Conservation (phyloP, 2,888 invertebrate species). For the Scaptomyza polygonia region DNA sequence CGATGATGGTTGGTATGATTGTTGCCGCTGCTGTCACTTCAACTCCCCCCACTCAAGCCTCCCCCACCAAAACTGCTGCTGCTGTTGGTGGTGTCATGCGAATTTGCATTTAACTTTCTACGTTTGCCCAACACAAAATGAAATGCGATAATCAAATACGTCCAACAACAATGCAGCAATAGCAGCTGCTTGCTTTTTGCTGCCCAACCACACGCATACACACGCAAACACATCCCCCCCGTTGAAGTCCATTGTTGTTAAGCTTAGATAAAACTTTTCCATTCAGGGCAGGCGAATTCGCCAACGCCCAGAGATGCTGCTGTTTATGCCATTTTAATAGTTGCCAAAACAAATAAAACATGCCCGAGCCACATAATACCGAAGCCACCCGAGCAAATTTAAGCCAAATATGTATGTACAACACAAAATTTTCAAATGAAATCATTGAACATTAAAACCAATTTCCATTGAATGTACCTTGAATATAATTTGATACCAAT, state of each 20-base stretch:
- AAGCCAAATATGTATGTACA: neutral
- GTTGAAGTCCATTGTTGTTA: conserved; percentile 8
- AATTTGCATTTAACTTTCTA: conserved; percentile 78
- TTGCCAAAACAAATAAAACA: conserved; percentile 73
- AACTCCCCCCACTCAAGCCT: neutral
- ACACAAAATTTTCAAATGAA: conserved; percentile 2
- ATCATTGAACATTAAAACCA: neutral
- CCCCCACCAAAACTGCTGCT: conserved; percentile 15
- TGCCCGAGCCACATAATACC: conserved; percentile 45
- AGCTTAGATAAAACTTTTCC: conserved; percentile 69
- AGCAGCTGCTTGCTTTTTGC: conserved; percentile 13
- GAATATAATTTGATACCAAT: no score
- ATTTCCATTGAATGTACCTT: neutral
- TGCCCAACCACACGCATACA: conserved; percentile 2
- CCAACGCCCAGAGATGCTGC: conserved; percentile 38
- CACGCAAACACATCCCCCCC: neutral
- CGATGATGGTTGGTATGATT: conserved; percentile 69
- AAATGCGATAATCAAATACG: conserved; percentile 79
- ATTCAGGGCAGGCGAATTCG: conserved; percentile 19
- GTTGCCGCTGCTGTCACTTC: conserved; percentile 49
- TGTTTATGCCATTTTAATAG: conserved; percentile 77
- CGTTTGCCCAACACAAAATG: conserved; percentile 75
- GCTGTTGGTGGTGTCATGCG: conserved; percentile 65
- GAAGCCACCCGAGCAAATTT: conserved; percentile 17
- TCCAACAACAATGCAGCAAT: conserved; percentile 65